Evolutionary conservation across 2,797 vertebrate genomes (phyloP), one percentile per base, ranked within the genome.

Genomic region (Tauraco hartlaubi): DNA sequence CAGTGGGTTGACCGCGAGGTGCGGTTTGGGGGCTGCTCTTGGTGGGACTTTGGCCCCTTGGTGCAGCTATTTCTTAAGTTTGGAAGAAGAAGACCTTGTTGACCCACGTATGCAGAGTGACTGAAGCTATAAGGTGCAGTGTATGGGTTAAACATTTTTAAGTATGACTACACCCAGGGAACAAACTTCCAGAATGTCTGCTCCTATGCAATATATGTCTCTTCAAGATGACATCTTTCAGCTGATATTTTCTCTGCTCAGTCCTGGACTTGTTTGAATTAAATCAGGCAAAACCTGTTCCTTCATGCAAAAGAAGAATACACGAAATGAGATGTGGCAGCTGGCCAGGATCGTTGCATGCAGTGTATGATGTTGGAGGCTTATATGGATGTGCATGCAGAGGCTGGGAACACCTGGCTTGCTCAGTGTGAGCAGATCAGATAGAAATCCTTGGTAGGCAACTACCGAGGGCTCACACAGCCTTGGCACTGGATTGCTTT

Each of bases 21-120:
- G 0, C 0, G 0, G 12, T 37, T 41, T 62, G 6, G 19, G n/a
- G 29, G 7, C 21, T 29, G 11, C 19, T 82, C 12, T 43, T 56
- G 31, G 7, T 51, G 15, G n/a, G 39, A 56, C 11, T 48, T 79
- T 12, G 29, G 31, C 12, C 35, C 20, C n/a, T 49, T 0, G 0
- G 11, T 44, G 25, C 49, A 78, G 33, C 5, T 86, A 2, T 0
- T 52, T 23, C 16, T 56, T 59, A 6, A 43, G 12, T 5, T 3
- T 68, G 76, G 8, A 49, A 55, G 49, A 44, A 68, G 23, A 83
- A 20, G 33, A 59, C 46, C 23, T 72, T 55, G 11, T 48, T 48
- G 15, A 29, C 59, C 12, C 62, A 58, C 31, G 5, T 18, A 9
- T 6, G 7, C 19, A 66, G 69, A 80, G 19, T n/a, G 18, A 31